Conservation (phyloP, 2,888 invertebrate genomes). For the Hemicrepidius hirtus region DNA sequence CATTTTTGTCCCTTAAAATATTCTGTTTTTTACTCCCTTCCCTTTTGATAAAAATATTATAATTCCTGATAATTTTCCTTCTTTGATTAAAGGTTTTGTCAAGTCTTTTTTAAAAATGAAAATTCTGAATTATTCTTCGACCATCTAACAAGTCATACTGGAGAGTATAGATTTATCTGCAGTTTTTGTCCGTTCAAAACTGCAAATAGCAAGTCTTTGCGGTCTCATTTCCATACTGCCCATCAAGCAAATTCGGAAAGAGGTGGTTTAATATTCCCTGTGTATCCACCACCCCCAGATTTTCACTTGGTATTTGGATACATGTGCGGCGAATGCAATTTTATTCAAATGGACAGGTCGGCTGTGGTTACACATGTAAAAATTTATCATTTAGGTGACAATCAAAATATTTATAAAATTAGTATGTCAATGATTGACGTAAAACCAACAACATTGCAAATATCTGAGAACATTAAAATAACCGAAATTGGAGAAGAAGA, state of each 20-base stretch:
- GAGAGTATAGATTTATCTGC: conserved; percentile 83
- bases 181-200: conserved; percentile 73
- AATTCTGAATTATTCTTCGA: conserved; percentile 76
- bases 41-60: background rate
- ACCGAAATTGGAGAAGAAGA: background rate
- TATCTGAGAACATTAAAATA: background rate
- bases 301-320: conserved; percentile 73
- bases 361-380: conserved; percentile 80
- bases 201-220: conserved; percentile 61
- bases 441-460: conserved; percentile 15
- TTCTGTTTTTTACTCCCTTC: background rate
- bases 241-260: conserved; percentile 62
- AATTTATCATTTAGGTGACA: conserved; percentile 73
- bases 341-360: conserved; percentile 78
- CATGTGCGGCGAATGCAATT: conserved; percentile 84
- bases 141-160: conserved; percentile 85
- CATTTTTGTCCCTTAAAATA: too few species aligned
- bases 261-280: conserved; percentile 59
- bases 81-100: conserved; percentile 64
- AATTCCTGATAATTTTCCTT: background rate
- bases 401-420: conserved; percentile 70
- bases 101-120: conserved; percentile 55
- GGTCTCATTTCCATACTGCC: conserved; percentile 58
- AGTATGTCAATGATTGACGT: conserved; percentile 63
- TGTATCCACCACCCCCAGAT: conserved; percentile 53